Base-by-base conservation (phyloP, 1,140 invertebrate species). In the Bathynomus jamesi region DNA sequence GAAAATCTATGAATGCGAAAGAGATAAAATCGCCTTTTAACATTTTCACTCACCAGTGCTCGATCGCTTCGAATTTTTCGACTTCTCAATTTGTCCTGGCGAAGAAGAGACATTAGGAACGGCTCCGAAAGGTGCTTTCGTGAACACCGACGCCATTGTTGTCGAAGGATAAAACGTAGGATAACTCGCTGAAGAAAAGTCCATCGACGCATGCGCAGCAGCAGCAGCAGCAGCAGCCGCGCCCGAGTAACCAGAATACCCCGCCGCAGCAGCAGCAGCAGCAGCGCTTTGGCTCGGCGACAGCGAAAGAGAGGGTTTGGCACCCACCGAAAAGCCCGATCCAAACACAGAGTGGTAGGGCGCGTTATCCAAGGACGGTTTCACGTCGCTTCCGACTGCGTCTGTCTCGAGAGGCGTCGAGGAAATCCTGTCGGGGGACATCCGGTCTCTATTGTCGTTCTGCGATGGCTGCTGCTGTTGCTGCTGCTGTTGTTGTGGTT, bases 31-130 rank as follows among this genome's bases (percentile, higher is more conserved):
- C 2, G 1, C 21, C 40, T 17, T 53, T 3, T 53, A 53, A n/a
- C n/a, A n/a, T n/a, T n/a, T 53, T 1, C 21, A 17, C 77, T 88
- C 85, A 70, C 82, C 84, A 72, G 87, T 87, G 77, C 83, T 85
- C 67, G 85, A 79, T 66, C 85, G 79, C 13, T 83, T 83, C 7
- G 83, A 82, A 28, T 82, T 83, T 68, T 85, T 83, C 69, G 61
- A 70, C 63, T 78, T 76, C 53, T 74, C 72, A 27, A 73, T 70
- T 8, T 71, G 72, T 81, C 0, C 81, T 80, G 40, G 80, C 78
- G 67, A 61, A n/a, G 73, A 53, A 11, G 69, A 67, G 67, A 68
- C 28, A 5, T 53, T 53, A 17, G 40, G 40, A 53, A 53, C 40
- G 13, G 68, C 66, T n/a, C 69, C 62, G 69, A 29, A 79, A 79